Conservation (phyloP, 2,888 invertebrate species). For the Thereva nobilitata region DNA sequence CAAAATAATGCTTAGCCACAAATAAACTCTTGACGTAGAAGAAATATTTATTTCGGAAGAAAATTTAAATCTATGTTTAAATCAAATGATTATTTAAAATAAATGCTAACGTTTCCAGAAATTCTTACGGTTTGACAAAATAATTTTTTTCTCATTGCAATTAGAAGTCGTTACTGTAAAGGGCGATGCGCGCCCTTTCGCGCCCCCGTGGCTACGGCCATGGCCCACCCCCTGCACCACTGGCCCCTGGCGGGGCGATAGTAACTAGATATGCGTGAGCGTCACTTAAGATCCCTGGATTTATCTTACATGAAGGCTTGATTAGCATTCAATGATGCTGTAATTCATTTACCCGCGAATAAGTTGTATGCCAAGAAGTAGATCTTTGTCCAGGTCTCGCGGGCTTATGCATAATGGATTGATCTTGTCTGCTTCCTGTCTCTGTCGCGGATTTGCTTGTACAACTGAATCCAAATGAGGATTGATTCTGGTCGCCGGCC, state of each 20-base stretch:
- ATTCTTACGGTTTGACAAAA: no score
- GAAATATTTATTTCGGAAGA: no score
- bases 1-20: no score
- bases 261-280: constrained; percentile 32
- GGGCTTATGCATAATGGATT: constrained; percentile 41
- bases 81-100: no score
- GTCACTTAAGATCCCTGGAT: constrained; percentile 39
- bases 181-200: no score
- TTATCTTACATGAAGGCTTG: constrained; percentile 39
- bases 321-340: constrained; percentile 43
- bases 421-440: constrained; percentile 43
- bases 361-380: constrained; percentile 40
- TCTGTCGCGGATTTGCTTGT: constrained; percentile 29
- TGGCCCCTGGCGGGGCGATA: background rate
- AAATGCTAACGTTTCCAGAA: no score
- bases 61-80: no score
- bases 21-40: no score
- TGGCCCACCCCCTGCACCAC: no score
- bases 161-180: no score
- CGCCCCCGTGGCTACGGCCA: no score
- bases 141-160: no score
- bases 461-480: constrained; percentile 39
- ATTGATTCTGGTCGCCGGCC: constrained; percentile 35
- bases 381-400: constrained; percentile 35
- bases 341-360: constrained; percentile 42